Conservation (phyloP, 2,113 vertebrate genomes). For the Mobula birostris region DNA sequence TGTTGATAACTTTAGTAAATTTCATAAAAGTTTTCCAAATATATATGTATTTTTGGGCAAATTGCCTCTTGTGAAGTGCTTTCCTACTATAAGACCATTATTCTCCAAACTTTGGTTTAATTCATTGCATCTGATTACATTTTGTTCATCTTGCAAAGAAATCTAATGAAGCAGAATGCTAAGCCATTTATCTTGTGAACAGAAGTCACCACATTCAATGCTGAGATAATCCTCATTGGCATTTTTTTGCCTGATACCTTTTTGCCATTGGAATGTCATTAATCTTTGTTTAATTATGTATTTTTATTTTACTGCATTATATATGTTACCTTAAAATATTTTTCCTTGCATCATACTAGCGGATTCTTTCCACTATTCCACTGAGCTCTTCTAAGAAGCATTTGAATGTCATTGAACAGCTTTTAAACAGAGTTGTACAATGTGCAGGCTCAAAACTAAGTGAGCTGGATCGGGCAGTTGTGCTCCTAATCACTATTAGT, state of each 20-base stretch:
- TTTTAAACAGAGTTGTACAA: slow-evolving; percentile 2
- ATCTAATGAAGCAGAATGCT: not conserved
- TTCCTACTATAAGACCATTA: not conserved
- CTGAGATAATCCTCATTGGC: not conserved
- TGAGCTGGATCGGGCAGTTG: not conserved
- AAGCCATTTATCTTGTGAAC: not conserved
- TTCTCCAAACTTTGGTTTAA: not conserved
- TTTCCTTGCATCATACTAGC: not conserved
- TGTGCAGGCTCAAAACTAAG: not conserved
- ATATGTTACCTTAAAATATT: not conserved
- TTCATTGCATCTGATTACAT: not conserved
- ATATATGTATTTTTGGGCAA: not conserved
- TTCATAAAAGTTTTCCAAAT: not conserved
- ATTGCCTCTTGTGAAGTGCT: not conserved
- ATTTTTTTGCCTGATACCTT: not conserved
- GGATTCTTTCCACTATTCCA: not conserved
- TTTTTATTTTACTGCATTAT: slow-evolving; percentile 15
- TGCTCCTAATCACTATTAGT: not conserved
- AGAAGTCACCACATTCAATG: not conserved
- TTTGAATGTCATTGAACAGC: not conserved
- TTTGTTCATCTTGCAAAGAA: slow-evolving; percentile 3
- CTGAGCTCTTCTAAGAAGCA: slow-evolving; percentile 18
- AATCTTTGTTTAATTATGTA: not conserved
- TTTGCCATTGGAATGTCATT: not conserved
- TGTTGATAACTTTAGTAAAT: not conserved